phyloP scores from a whole-genome alignment of 2,113 vertebrate species.

The Lucifuga dentata region DNA sequence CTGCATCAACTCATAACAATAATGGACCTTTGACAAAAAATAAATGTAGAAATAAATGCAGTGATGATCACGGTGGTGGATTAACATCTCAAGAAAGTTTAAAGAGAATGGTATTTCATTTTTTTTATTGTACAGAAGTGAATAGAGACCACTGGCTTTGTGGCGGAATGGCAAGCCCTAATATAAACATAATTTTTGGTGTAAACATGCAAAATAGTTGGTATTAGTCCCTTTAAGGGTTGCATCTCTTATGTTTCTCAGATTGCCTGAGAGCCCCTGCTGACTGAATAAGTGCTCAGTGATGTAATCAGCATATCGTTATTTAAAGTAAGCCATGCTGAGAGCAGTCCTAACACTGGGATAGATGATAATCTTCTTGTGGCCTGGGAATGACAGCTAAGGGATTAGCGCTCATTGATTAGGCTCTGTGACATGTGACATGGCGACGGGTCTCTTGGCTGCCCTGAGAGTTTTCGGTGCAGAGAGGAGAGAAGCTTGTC shows the following conservation, averaged over 20 bases:
- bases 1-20: too few relatives aligned
- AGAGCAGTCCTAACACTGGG: constrained; percentile 60
- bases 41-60: too few relatives aligned
- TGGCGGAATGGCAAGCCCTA: too few relatives aligned
- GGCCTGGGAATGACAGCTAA: constrained; percentile 53
- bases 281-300: constrained; percentile 28
- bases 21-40: too few relatives aligned
- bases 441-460: constrained; percentile 51
- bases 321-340: constrained; percentile 72
- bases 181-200: too few relatives aligned
- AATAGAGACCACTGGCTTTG: too few relatives aligned
- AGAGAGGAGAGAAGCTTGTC: constrained; percentile 27
- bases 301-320: constrained; percentile 63
- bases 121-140: too few relatives aligned
- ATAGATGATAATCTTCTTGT: constrained; percentile 71
- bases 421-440: constrained; percentile 67
- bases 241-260: constrained; percentile 14
- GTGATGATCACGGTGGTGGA: too few relatives aligned
- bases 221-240: neutral
- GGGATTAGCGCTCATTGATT: constrained; percentile 76
- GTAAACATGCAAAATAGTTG: too few relatives aligned
- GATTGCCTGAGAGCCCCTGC: constrained; percentile 27
- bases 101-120: too few relatives aligned
- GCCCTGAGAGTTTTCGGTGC: constrained; percentile 1
- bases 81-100: too few relatives aligned